Evolutionary conservation across 2,113 vertebrate genomes (phyloP).

Genomic region (Odocoileus hemionus): DNA sequence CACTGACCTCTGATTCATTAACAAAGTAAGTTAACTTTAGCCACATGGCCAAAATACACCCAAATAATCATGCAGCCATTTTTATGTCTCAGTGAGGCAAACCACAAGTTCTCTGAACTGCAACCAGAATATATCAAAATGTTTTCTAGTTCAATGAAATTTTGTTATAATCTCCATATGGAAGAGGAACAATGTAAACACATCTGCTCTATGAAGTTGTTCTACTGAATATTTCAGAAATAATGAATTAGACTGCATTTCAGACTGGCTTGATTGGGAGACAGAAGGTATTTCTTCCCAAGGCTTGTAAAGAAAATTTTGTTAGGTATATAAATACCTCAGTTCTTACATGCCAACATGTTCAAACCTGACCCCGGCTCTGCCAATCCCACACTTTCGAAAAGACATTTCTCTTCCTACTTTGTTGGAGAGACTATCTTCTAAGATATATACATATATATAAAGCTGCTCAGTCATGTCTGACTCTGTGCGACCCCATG

Average conservation of each 20-base stretch:
- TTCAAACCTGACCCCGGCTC: accelerated
- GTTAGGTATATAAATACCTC: neutral
- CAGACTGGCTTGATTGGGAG: neutral
- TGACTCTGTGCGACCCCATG: neutral
- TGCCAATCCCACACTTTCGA: neutral
- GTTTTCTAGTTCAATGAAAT: neutral
- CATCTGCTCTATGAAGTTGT: neutral
- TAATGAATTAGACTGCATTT: neutral
- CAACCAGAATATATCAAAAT: neutral
- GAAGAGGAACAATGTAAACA: neutral
- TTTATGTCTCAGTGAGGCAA: neutral
- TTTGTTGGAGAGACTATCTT: neutral
- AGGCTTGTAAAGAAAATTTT: neutral
- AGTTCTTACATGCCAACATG: neutral
- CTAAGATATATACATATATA: neutral
- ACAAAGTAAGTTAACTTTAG: neutral
- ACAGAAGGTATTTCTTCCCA: neutral
- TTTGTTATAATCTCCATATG: neutral
- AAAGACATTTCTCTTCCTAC: neutral
- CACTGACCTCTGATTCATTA: neutral
- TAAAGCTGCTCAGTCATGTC: neutral
- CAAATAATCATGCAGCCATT: neutral
- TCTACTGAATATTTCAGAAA: neutral
- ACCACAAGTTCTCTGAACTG: neutral
- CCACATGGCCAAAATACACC: neutral